Base-by-base conservation (phyloP, 2,888 invertebrate species). In the Entomobrya proxima region DNA sequence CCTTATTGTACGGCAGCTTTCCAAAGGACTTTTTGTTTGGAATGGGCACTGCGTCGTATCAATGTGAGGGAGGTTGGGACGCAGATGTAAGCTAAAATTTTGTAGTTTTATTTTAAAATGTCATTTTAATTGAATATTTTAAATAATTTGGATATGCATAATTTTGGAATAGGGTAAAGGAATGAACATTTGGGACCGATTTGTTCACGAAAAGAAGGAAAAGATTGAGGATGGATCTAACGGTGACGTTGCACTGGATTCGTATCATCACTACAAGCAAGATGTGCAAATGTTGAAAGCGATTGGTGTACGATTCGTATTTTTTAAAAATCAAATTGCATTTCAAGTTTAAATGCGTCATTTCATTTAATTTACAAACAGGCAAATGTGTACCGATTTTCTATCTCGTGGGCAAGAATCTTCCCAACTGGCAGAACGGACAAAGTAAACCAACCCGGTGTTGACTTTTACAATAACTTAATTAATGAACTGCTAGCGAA, bases 391-490 rank as follows among this genome's bases (percentile, higher is more conserved):
- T 90, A 90, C 77, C 81, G 90, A 15, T 90, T 90, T 78, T 88
- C 88, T 24, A 21, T 90, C 5, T 91, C 92, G 3, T 93, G 93
- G 93, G 89, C 92, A 1, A 90, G 93, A 32, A 90, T 93, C 21
- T 89, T 93, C 64, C 92, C 92, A 0, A 91, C 91, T 67, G 93
- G 92, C 27, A 88, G 86, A 11, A 92, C 32, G 2, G 86, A 86
- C 30, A 61, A 40, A 1, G 74, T 92, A 9, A 93, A 92, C 87
- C 89, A 91, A 81, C 89, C 89, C 0, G 93, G 92, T n/a, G 89
- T 93, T 11, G 90, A 91, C 7, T 92, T 92, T 89, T 97, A 97
- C 91, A 84, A 80, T 80, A 90, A 91, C 18, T 88, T 93, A 27
- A 92, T 92, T 27, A 89, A 92, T 85, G 91, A 90, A 44, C 90